A percentile compares a stretch with the other conserved stretches of the same genome.
phyloP scores from a whole-genome alignment of 1,140 invertebrate genomes.

The Drosophila triauraria region DNA sequence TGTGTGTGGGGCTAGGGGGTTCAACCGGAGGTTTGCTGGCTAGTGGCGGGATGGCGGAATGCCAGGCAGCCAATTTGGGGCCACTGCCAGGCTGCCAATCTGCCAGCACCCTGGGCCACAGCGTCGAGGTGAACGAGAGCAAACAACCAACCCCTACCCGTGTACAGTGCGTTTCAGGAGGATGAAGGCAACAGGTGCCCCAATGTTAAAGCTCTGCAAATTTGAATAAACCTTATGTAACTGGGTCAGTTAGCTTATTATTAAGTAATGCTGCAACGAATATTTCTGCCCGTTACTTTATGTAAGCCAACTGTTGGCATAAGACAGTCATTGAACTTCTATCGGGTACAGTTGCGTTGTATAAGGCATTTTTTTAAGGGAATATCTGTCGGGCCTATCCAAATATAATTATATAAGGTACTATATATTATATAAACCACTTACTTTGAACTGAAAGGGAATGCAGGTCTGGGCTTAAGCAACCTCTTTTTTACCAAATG shows the following conservation, averaged over 20 bases:
- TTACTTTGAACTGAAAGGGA: too few species aligned
- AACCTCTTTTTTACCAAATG: neutral
- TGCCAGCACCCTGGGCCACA: conserved; percentile 25
- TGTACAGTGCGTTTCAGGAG: conserved; percentile 5
- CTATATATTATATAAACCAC: too few species aligned
- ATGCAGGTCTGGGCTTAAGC: neutral
- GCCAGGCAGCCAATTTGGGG: conserved; percentile 38
- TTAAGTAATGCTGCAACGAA: conserved; percentile 22
- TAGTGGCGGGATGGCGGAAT: conserved; percentile 2
- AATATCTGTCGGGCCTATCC: neutral
- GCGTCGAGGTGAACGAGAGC: conserved; percentile 38
- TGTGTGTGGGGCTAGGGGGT: neutral
- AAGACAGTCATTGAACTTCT: conserved; percentile 19
- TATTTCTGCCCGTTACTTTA: neutral
- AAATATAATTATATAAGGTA: too few species aligned
- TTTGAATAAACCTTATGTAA: conserved; percentile 33
- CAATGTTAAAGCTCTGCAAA: conserved; percentile 22
- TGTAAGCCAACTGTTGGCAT: conserved; percentile 23
- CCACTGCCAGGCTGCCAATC: conserved; percentile 23
- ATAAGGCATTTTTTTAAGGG: neutral
- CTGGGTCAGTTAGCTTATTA: conserved; percentile 30
- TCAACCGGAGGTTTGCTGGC: conserved; percentile 1
- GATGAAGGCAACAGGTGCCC: conserved; percentile 24
- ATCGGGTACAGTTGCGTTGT: neutral
- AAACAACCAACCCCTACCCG: conserved; percentile 15